Evolutionary conservation across 2,113 vertebrate genomes (phyloP).

Genomic region (Lontra canadensis): DNA sequence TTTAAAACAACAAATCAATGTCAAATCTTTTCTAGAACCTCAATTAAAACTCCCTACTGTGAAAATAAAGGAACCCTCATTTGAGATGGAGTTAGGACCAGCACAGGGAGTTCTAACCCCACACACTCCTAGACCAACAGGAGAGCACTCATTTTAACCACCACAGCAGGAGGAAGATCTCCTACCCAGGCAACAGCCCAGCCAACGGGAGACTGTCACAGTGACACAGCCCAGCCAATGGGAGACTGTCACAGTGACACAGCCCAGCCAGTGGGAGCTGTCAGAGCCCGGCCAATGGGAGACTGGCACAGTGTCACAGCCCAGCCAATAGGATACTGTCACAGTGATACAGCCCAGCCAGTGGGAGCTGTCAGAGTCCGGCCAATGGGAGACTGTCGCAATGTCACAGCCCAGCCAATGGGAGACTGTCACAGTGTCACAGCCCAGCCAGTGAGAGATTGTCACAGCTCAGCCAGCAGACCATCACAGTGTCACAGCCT

Average conservation of each 20-base stretch:
- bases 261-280: too few relatives aligned
- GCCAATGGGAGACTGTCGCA: too few relatives aligned
- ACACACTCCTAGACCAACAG: background rate
- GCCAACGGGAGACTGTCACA: background rate
- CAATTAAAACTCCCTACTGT: background rate
- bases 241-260: too few relatives aligned
- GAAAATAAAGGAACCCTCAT: background rate
- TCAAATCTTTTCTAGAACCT: background rate
- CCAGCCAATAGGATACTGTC: too few relatives aligned
- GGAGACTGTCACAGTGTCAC: background rate
- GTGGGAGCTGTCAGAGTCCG: too few relatives aligned
- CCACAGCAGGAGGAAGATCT: background rate
- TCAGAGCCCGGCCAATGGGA: too few relatives aligned
- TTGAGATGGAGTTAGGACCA: background rate
- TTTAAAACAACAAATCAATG: background rate
- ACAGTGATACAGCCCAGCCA: fast-evolving
- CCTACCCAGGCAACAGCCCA: background rate
- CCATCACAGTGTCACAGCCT: background rate
- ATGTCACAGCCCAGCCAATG: too few relatives aligned
- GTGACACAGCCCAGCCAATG: too few relatives aligned
- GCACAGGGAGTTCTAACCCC: background rate
- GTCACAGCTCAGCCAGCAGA: too few relatives aligned
- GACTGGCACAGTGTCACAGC: too few relatives aligned
- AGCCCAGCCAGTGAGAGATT: background rate
- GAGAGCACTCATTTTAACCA: background rate